These are phyloP conservation scores for Tetrax tetrax DNA, from an alignment of 2,113 vertebrate genomes.

Conservation along the genomic window DNA sequence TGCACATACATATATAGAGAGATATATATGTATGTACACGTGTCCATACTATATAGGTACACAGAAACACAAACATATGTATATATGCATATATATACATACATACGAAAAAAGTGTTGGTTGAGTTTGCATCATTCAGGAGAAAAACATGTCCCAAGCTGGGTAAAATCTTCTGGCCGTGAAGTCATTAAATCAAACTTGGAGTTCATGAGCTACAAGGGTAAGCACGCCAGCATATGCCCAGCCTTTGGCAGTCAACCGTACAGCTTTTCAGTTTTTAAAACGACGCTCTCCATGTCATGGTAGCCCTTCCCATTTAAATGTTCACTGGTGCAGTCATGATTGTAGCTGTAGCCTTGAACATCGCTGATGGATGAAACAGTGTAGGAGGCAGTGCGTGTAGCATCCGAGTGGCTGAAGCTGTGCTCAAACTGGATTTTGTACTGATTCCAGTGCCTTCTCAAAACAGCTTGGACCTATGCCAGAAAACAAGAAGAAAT, in stretches of 20 bases:
- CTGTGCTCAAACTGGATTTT: slow-evolving; percentile 91
- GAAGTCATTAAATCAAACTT: neutral
- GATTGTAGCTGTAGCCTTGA: slow-evolving; percentile 85
- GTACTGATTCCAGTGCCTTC: slow-evolving; percentile 95
- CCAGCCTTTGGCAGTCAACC: slow-evolving; percentile 66
- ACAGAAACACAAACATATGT: neutral
- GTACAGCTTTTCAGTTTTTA: slow-evolving; percentile 84
- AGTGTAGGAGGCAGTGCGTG: slow-evolving; percentile 92
- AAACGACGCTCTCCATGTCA: slow-evolving; percentile 79
- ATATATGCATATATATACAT: neutral
- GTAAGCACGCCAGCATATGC: neutral
- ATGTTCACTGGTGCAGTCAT: slow-evolving; percentile 87
- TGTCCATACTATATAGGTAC: slow-evolving; percentile 28
- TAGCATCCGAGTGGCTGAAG: slow-evolving; percentile 86
- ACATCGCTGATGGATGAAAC: slow-evolving; percentile 91
- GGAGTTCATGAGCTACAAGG: neutral
- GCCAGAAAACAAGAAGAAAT: neutral
- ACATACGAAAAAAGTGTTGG: neutral
- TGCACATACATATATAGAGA: neutral
- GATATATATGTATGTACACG: neutral
- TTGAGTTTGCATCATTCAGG: slow-evolving; percentile 17
- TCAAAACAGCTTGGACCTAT: slow-evolving; percentile 92
- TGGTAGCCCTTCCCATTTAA: slow-evolving; percentile 91
- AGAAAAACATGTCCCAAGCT: neutral
- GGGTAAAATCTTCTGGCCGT: neutral